Percentiles rank a stretch among this genome's conserved stretches.
These are phyloP conservation scores for Melanotaenia duboulayi DNA, from an alignment of 2,113 vertebrate species.

Conservation along the genomic window DNA sequence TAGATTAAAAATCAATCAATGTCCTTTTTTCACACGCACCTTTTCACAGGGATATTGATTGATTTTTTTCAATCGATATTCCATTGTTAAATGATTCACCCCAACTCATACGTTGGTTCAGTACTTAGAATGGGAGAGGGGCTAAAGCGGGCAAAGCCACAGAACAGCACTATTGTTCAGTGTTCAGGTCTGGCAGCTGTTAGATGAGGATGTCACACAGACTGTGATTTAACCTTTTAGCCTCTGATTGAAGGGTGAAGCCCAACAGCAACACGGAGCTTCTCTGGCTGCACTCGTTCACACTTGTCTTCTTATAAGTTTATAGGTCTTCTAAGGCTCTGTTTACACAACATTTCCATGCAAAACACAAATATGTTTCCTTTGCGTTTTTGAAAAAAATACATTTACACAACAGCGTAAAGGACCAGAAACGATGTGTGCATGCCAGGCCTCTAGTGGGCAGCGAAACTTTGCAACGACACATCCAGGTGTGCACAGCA, in stretches of 20 bases:
- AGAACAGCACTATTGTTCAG: constrained; percentile 9
- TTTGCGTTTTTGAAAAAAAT: no score
- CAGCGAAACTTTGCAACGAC: no score
- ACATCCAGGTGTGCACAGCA: no score
- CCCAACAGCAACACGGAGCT: not conserved
- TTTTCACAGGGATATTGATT: constrained; percentile 37
- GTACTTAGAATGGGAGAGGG: constrained; percentile 5
- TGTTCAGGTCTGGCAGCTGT: not conserved
- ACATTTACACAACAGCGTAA: no score
- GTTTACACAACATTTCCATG: no score
- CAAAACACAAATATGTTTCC: no score
- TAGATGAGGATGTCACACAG: constrained; percentile 15
- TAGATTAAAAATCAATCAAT: constrained; percentile 40
- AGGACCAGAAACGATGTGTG: no score
- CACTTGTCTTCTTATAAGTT: no score
- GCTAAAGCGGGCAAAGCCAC: constrained; percentile 5
- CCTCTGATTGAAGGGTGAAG: not conserved
- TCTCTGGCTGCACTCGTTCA: not conserved
- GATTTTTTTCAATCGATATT: constrained; percentile 41
- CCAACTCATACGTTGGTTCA: not conserved
- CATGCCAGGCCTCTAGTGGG: no score
- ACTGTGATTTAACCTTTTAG: not conserved
- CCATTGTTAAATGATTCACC: constrained; percentile 33
- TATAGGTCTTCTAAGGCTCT: no score
- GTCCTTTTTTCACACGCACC: not conserved